phyloP scores from a whole-genome alignment of 2,797 vertebrate species.

The Centropyge bicolor region DNA sequence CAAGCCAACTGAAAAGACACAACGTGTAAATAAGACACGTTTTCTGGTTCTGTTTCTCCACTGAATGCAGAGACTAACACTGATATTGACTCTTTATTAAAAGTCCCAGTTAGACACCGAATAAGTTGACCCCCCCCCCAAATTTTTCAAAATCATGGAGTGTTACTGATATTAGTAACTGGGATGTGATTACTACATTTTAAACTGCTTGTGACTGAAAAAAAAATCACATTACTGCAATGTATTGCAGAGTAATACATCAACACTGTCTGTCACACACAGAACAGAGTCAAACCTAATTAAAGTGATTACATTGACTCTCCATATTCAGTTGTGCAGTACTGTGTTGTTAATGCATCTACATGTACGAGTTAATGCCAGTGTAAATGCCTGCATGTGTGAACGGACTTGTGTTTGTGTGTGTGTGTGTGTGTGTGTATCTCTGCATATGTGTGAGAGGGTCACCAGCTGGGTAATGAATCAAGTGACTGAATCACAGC shows the following conservation, averaged over 20 bases:
- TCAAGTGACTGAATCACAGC: slow-evolving; percentile 46
- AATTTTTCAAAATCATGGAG: no score
- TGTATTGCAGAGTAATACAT: not conserved
- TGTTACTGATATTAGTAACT: not conserved
- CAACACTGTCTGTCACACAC: not conserved
- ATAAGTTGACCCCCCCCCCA: not conserved
- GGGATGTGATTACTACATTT: not conserved
- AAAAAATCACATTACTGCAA: not conserved
- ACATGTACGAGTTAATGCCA: not conserved
- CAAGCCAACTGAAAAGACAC: no score
- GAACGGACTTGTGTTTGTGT: slow-evolving; percentile 10
- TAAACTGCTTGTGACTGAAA: no score
- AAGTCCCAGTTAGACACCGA: not conserved
- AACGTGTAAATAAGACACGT: no score
- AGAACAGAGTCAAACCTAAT: no score
- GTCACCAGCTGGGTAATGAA: slow-evolving; percentile 50
- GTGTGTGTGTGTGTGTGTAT: not conserved
- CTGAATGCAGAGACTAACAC: no score
- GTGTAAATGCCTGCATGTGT: slow-evolving; percentile 1
- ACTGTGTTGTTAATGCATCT: not conserved
- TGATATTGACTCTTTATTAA: not conserved
- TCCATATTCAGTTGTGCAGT: no score
- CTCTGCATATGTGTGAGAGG: slow-evolving; percentile 41
- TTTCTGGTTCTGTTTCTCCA: no score
- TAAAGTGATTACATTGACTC: not conserved